Evolutionary conservation across 30 jellyfish, hydroid and myxozoan genomes (phyloP).

Genomic region (Clytia hemisphaerica): DNA sequence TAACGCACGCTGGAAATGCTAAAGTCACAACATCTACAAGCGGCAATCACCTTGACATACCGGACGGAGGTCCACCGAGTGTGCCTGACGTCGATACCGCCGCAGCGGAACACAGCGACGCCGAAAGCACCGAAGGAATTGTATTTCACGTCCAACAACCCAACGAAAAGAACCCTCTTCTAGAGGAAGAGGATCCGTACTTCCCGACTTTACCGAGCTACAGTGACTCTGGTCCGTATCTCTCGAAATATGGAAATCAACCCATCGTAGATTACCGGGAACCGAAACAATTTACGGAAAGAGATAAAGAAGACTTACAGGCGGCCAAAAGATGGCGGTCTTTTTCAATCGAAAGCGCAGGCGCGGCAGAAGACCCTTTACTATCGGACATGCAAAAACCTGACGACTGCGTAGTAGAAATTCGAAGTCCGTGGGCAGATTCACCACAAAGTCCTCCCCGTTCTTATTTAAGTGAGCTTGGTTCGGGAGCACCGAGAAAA

Average conservation of each 20-base stretch:
- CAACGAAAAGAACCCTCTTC: too few relatives aligned
- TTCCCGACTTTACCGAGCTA: background rate
- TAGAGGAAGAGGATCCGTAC: background rate
- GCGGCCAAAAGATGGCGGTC: slow-evolving; percentile 7
- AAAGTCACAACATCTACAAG: too few relatives aligned
- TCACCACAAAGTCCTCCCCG: too few relatives aligned
- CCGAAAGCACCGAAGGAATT: background rate
- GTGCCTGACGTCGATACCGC: background rate
- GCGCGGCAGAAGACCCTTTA: too few relatives aligned
- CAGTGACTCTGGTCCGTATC: background rate
- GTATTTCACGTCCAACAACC: background rate
- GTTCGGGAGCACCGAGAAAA: too few relatives aligned
- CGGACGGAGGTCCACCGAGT: background rate
- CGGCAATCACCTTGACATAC: too few relatives aligned
- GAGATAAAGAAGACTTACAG: slow-evolving; percentile 7
- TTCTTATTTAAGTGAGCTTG: too few relatives aligned
- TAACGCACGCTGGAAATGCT: too few relatives aligned
- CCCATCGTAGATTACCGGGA: slow-evolving; percentile 7
- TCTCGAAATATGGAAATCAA: background rate
- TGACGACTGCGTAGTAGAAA: too few relatives aligned
- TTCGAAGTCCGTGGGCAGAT: too few relatives aligned
- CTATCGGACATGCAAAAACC: too few relatives aligned
- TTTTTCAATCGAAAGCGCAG: slow-evolving; percentile 12
- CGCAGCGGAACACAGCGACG: background rate
- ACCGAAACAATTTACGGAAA: background rate